Evolutionary conservation across 1,140 invertebrate species (phyloP).

Genomic region (Drosophila watanabei): DNA sequence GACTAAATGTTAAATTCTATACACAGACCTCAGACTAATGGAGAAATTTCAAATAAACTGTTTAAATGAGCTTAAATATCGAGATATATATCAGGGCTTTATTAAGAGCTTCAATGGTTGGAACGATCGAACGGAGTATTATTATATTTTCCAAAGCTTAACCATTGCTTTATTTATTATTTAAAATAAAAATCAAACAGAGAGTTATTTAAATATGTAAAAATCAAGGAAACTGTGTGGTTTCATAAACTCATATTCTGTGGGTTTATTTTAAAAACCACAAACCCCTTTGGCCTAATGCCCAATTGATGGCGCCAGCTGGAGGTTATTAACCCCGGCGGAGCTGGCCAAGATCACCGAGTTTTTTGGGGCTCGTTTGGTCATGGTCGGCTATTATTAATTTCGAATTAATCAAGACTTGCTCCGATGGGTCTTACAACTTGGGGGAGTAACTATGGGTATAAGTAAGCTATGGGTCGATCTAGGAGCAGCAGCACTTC

Average conservation of each 20-base stretch:
- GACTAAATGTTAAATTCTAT: background rate
- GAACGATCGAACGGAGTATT: constrained; percentile 1
- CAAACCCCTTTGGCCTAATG: constrained; percentile 48
- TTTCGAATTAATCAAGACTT: constrained; percentile 77
- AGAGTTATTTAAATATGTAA: background rate
- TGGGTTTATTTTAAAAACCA: background rate
- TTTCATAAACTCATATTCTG: background rate
- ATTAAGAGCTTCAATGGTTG: background rate
- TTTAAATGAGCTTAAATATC: background rate
- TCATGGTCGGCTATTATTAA: constrained; percentile 75
- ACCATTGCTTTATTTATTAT: background rate
- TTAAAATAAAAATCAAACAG: too few species aligned
- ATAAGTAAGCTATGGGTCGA: background rate
- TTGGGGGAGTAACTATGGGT: constrained; percentile 18
- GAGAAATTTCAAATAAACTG: background rate
- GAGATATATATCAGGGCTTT: background rate
- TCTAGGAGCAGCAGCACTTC: constrained; percentile 45
- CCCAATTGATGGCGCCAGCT: constrained; percentile 62
- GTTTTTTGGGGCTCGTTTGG: constrained; percentile 50
- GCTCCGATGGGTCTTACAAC: constrained; percentile 33
- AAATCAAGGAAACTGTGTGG: background rate
- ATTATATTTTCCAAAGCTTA: background rate
- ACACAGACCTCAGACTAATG: background rate
- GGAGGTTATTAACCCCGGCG: constrained; percentile 59
- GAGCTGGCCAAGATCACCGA: constrained; percentile 10